A percentile compares a stretch with the other conserved stretches of the same genome.
These are phyloP conservation scores for Pangasius krempfi DNA, from an alignment of 2,797 vertebrate genomes.

Conservation along the genomic window DNA sequence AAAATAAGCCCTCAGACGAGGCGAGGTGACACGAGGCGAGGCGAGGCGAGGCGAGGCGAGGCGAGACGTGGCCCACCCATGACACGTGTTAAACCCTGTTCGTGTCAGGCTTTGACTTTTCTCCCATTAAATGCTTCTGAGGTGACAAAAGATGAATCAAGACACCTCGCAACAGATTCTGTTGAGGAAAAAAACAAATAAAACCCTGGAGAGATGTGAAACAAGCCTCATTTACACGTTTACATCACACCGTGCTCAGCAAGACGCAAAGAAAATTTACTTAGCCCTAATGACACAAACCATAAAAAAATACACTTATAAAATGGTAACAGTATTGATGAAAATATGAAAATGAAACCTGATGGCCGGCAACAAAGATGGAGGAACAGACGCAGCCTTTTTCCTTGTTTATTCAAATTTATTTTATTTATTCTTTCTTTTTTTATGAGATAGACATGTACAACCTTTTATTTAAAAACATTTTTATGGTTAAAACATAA, in stretches of 20 bases:
- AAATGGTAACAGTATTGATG: background rate
- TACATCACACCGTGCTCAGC: background rate
- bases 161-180: background rate
- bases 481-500: background rate
- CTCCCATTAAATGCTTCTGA: background rate
- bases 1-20: constrained; percentile 50
- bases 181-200: too few species aligned
- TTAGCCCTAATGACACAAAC: background rate
- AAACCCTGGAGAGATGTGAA: background rate
- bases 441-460: background rate
- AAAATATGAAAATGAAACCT: background rate
- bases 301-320: background rate
- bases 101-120: background rate
- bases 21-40: background rate
- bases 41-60: constrained; percentile 1
- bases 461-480: background rate
- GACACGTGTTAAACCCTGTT: constrained; percentile 30
- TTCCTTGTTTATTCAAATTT: too few species aligned
- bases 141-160: background rate
- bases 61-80: background rate
- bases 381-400: background rate
- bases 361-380: background rate
- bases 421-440: background rate
- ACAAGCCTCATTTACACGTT: background rate
- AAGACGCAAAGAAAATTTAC: background rate